A percentile compares a stretch with the other conserved stretches of the same genome.
These are phyloP conservation scores for Pseudorhombus dupliciocellatus DNA, from an alignment of 2,113 vertebrate genomes.

Conservation along the genomic window DNA sequence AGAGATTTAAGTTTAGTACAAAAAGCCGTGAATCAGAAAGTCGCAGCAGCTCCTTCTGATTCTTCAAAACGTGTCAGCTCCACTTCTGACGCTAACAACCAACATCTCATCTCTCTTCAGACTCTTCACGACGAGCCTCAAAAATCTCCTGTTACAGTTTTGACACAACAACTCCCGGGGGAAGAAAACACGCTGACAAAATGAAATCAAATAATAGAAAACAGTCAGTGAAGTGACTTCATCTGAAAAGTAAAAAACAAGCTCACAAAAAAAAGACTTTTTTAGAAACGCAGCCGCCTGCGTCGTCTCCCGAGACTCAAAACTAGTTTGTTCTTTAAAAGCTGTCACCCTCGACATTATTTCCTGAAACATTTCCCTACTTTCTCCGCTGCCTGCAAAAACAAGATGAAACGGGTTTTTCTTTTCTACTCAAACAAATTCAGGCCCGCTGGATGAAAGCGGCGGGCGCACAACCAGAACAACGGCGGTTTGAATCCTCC, in stretches of 20 bases:
- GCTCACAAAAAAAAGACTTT: background rate
- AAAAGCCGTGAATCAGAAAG: too few relatives aligned
- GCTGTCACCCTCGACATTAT: too few relatives aligned
- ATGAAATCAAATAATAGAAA: background rate
- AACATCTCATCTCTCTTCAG: background rate
- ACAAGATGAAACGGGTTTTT: background rate
- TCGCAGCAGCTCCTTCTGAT: too few relatives aligned
- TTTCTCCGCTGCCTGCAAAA: background rate
- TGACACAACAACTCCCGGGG: background rate
- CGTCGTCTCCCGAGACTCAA: slow-evolving; percentile 14
- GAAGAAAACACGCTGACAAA: background rate
- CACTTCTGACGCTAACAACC: background rate
- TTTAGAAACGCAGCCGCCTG: background rate
- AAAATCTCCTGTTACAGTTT: background rate
- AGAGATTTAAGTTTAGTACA: too few relatives aligned
- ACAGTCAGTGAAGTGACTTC: background rate
- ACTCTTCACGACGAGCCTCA: background rate
- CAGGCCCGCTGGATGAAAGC: background rate
- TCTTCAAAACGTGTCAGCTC: too few relatives aligned
- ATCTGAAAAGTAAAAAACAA: background rate
- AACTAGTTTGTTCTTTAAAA: slow-evolving; percentile 14
- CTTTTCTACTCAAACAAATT: background rate
- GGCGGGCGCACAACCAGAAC: background rate
- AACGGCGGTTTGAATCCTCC: background rate
- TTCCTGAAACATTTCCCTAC: background rate